These are phyloP conservation scores for Tigriopus californicus DNA, from an alignment of 2,888 invertebrate species.

Conservation along the genomic window DNA sequence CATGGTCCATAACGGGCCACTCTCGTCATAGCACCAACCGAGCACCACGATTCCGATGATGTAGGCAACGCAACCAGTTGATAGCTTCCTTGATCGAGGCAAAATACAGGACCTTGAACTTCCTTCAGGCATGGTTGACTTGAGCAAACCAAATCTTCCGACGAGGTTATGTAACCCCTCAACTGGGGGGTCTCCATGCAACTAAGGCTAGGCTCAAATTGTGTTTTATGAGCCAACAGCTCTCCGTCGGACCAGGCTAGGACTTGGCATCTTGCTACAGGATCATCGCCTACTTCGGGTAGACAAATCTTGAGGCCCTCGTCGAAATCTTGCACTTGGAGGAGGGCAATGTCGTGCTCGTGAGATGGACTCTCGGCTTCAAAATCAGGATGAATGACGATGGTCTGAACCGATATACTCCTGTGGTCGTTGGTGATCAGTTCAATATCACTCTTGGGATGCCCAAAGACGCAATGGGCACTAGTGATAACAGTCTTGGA, in stretches of 20 bases:
- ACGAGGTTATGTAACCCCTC: conserved; percentile 5
- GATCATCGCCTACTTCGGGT: neutral
- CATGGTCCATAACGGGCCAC: conserved; percentile 2
- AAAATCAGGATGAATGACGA: conserved; percentile 5
- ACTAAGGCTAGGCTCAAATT: neutral
- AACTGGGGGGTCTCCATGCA: conserved; percentile 7
- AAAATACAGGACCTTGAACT: conserved; percentile 7
- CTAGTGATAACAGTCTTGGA: no score
- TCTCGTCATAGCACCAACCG: conserved; percentile 6
- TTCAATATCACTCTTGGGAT: no score
- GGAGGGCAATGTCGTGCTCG: conserved; percentile 7
- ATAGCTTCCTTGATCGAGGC: neutral
- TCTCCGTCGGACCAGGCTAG: neutral
- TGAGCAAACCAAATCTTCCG: neutral
- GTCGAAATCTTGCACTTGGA: neutral
- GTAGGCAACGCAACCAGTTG: conserved; percentile 1
- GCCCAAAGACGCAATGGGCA: no score
- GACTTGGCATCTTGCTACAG: neutral
- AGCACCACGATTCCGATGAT: neutral
- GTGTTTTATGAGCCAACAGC: neutral
- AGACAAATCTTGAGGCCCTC: neutral
- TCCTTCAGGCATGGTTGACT: neutral
- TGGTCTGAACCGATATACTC: neutral
- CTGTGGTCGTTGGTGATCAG: no score
- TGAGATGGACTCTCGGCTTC: neutral